These are phyloP conservation scores for Psittacula derbiana DNA, from an alignment of 2,797 vertebrate genomes.

Conservation along the genomic window DNA sequence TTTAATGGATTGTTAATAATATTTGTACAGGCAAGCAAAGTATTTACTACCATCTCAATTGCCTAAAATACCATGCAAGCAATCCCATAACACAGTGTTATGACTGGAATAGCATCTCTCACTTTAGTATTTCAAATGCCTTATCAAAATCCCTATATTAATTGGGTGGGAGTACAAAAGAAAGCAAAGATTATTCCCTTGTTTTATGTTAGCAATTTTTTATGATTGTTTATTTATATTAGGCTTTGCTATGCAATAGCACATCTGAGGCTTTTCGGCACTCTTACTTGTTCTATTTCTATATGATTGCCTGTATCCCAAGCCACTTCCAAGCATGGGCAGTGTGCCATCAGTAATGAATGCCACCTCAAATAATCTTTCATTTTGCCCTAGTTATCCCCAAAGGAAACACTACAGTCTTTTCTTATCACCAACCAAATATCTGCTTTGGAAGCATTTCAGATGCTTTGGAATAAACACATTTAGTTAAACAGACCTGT, in stretches of 20 bases:
- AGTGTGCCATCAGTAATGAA: constrained; percentile 22
- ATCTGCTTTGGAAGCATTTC: background rate
- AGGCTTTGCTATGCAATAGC: constrained; percentile 28
- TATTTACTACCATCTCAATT: background rate
- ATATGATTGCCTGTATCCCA: background rate
- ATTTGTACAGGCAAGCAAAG: constrained; percentile 23
- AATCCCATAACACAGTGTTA: background rate
- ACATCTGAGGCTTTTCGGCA: constrained; percentile 14
- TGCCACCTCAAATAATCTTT: background rate
- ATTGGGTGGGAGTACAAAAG: background rate
- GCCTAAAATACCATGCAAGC: background rate
- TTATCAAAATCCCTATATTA: constrained; percentile 9
- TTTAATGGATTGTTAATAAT: constrained; percentile 32
- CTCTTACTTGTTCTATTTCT: constrained; percentile 3
- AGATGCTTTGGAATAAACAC: background rate
- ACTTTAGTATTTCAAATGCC: background rate
- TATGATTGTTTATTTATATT: constrained; percentile 53
- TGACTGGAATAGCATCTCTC: background rate
- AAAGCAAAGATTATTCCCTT: constrained; percentile 37
- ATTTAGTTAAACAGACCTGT: background rate
- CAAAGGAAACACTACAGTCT: background rate
- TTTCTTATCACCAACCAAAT: background rate
- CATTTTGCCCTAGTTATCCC: background rate
- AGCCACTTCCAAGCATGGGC: background rate
- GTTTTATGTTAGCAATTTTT: constrained; percentile 45